Evolutionary conservation across 2,888 invertebrate genomes (phyloP), one percentile per base, ranked within the genome.

Genomic region (Pterostichus madidus): DNA sequence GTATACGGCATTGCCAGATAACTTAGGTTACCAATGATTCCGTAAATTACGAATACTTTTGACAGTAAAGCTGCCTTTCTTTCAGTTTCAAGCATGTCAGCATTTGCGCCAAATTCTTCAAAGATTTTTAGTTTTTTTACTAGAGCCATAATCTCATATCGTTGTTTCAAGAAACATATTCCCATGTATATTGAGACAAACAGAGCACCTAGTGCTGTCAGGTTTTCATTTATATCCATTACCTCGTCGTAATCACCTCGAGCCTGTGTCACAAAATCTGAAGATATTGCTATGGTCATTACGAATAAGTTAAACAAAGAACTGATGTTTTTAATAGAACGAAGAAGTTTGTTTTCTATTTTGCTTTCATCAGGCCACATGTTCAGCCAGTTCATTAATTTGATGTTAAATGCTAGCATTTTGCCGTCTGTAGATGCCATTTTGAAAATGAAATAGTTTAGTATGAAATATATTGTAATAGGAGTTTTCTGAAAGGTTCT

Each of bases 201-300:
- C 8, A 82, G 32, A 3, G 82, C 82, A 7, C 75, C 75, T 13
- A 82, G 32, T n/a, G 82, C 82, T 6, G 75, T 82, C 0, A 82
- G 32, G 59, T 82, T 82, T 49, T 82, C 82, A 5, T 56, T 82
- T 32, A 82, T 82, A 35, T 82, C 82, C 46, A 82, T 56, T 59
- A 82, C 32, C 15, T 82, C 82, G 11, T 82, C 82, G n/a, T 56
- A 82, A 1, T 82, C 44, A 0, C 82, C 82, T 61, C 73, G 39
- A 35, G 73, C 56, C 17, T 80, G 80, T 11, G 73, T 56, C 8
- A 80, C 24, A 17, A 80, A 80, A 13, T 80, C 80, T 6, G 71
- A 52, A 35, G 31, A 53, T 11, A 80, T 80, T 39, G 71, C 71
- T 2, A 80, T 49, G 11, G 56, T 73, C 35, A 75, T 75, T 32